Evolutionary conservation across 2,113 vertebrate genomes (phyloP), one percentile per base, ranked within the genome.

Genomic region (Ornithorhynchus anatinus): DNA sequence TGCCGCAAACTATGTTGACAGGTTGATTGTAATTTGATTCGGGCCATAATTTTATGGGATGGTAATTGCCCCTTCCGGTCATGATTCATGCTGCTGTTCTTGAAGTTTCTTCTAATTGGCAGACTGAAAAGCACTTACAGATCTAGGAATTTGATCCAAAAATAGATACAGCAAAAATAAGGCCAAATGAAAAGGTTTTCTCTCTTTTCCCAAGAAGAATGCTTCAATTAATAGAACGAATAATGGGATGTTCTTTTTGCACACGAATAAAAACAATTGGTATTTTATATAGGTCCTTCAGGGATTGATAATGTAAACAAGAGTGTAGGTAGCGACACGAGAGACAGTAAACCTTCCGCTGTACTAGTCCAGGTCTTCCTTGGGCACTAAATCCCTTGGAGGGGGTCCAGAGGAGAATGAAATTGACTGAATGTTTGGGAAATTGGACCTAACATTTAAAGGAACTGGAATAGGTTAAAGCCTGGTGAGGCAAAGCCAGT

Each of bases 21-120:
- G 63, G 53, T 77, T 76, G 70, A 74, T 71, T 73, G 72, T 69
- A 29, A 84, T 88, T 84, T 89, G 60, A 56, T 35, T 62, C 82
- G 78, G 83, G 47, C 60, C 50, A 86, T 79, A 40, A 39, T 68
- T 84, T 77, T 68, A 38, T 48, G 66, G 54, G 65, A 66, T 64
- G 33, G 66, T 36, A 74, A 77, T 48, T 59, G 56, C 84, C 86
- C 80, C 78, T 66, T 74, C 43, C 56, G 76, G 59, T 37, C 69
- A 32, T 59, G 54, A 59, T 69, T 76, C 78, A 54, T 72, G 37
- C 53, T 79, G 59, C 42, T 77, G 23, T 69, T 70, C 56, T 70
- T 51, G 32, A 16, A 22, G 40, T 75, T 77, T 79, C 65, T 48
- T 53, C 69, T 81, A 73, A 85, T 79, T 69, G 72, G 40, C 62